Base-by-base conservation (phyloP, 2,113 vertebrate genomes). In the Bucco capensis region DNA sequence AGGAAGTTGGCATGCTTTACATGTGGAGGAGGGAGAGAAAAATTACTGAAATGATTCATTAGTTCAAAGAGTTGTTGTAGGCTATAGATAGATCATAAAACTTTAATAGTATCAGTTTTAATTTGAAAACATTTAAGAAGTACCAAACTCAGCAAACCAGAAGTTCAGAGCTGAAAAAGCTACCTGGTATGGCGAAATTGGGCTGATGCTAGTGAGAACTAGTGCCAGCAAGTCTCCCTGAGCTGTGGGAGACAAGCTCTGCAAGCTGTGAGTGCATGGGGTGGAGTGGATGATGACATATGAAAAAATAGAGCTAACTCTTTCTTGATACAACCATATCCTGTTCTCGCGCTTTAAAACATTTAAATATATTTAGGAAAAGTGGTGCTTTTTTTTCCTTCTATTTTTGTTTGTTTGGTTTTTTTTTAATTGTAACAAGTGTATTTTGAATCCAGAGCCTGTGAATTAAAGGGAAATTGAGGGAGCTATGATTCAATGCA, bases 401-500 rank as follows among this genome's bases (percentile, higher is more conserved):
- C 28, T 21, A 56, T 44, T 65, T 12, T 57, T 53, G 51, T 9
- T 51, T 74, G 47, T 49, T 49, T 8, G 47, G 53, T 53, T 50
- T 9, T 65, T 81, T 74, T 62, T 31, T 19, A 50, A 13, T 38
- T 61, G 25, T 57, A 38, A 74, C 31, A 49, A 19, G 46, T 7
- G 49, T 66, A n/a, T 62, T 86, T 79, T 73, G 5, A 86, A 74
- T 74, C 17, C 61, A 24, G 38, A 80, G 51, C 40, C 40, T 53
- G n/a, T 47, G 49, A 71, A 60, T 78, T 89, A 56, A 86, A 88
- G 69, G 88, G 73, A 86, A 86, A 88, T 84, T 19, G 73, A 79
- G 58, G 37, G 91, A 94, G 37, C 61, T 80, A 72, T 96, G 92
- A 94, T 83, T 94, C 94, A 95, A 5, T 37, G 49, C 65, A 60